phyloP scores from a whole-genome alignment of 2,113 vertebrate species.

The Oryzias curvinotus region DNA sequence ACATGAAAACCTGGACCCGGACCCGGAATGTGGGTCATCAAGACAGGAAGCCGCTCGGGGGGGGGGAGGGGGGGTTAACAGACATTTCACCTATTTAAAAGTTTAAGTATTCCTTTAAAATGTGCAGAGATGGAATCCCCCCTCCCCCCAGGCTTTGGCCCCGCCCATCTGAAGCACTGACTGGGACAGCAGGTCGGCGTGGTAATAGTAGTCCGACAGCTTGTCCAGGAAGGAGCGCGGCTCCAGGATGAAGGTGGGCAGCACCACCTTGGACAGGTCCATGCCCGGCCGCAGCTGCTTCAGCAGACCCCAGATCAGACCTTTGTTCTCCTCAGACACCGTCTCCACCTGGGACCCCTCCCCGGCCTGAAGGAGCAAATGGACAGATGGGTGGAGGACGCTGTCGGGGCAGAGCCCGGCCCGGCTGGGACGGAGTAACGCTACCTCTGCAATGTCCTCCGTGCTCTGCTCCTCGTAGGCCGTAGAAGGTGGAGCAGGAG shows the following conservation, averaged over 20 bases:
- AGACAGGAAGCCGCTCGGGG: too few relatives aligned
- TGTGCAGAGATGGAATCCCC: too few relatives aligned
- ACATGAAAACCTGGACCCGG: neutral
- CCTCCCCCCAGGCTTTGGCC: too few relatives aligned
- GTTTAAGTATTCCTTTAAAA: neutral
- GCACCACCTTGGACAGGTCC: conserved; percentile 92
- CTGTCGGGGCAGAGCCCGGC: neutral
- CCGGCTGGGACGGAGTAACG: too few relatives aligned
- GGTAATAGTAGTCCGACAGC: conserved; percentile 93
- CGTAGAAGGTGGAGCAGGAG: conserved; percentile 77
- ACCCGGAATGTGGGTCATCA: too few relatives aligned
- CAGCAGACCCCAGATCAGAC: conserved; percentile 88
- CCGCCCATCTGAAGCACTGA: conserved; percentile 61
- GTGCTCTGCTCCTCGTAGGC: conserved; percentile 86
- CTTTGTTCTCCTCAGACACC: conserved; percentile 90
- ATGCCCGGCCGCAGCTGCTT: conserved; percentile 91
- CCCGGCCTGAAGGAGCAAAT: conserved; percentile 72
- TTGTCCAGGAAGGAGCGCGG: conserved; percentile 94
- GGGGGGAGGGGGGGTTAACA: too few relatives aligned
- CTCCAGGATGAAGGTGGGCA: conserved; percentile 94
- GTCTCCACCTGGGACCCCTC: conserved; percentile 89
- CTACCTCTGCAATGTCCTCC: conserved; percentile 94
- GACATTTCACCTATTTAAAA: neutral
- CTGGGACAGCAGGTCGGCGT: conserved; percentile 93
- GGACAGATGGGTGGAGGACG: neutral